Evolutionary conservation across 2,888 invertebrate species (phyloP), one percentile per base, ranked within the genome.

Genomic region (Perithous albicinctus): DNA sequence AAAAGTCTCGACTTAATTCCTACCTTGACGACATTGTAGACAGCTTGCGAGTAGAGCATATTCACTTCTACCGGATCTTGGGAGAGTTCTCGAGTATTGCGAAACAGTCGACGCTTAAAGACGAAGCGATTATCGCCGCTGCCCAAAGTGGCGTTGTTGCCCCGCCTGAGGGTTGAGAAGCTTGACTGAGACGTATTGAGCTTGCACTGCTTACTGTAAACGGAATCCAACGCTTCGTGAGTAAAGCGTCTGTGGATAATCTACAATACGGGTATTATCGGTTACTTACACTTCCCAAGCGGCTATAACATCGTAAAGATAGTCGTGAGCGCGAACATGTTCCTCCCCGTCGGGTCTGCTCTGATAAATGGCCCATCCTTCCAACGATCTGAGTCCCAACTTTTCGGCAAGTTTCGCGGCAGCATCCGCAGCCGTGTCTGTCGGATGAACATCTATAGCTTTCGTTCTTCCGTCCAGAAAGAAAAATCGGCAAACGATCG

Each of bases 11-110:
- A n/a, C n/a, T n/a, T n/a, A n/a, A n/a, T 18, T 51, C 20, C 7
- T 48, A 98, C 98, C 95, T 98, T 98, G 2, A 98, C 98, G 63
- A 99, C 98, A 91, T 97, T 97, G 89, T 98, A 97, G 7, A 99
- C 98, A 77, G 98, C 98, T 93, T 99, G 99, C 29, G 98, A 97
- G 93, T 98, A 99, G 3, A 99, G 94, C 91, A 99, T 95, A 88
- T 97, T 98, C 12, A 98, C 97, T 93, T 99, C 98, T 0, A 98
- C 97, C 0, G 98, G 98, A 93, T 99, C 99, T 93, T 98, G 98
- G 6, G 98, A 98, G 70, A 98, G 94, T 92, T 98, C 98, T 46
- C 97, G 95, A 0, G 97, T 97, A 84, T 97, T 96, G 87, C 97
- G 96, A 93, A 98, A 99, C 69, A 99, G 93, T 12, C 98, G 95